Conservation (phyloP, 2,888 invertebrate species). For the Pinctada fucata region DNA sequence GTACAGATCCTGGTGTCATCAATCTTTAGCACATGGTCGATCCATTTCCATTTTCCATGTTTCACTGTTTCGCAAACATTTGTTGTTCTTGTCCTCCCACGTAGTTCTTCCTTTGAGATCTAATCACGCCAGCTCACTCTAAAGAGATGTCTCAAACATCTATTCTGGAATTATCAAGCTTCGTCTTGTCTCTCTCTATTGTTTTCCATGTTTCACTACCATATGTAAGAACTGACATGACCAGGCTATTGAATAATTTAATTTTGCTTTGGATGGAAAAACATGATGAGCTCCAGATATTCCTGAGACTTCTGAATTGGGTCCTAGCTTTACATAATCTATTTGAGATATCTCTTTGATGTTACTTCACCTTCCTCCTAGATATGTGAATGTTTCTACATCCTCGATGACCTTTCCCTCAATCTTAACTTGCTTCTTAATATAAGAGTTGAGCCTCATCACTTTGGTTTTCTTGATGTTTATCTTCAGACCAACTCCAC, state of each 20-base stretch:
- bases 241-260: not conserved
- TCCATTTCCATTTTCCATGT: not conserved
- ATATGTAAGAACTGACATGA: too few species aligned
- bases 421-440: not conserved
- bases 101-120: slow-evolving; percentile 9
- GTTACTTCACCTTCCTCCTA: not conserved
- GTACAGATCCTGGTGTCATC: too few species aligned
- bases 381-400: slow-evolving; percentile 14
- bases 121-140: not conserved
- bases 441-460: too few species aligned
- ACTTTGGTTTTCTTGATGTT: too few species aligned
- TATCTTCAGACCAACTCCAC: too few species aligned
- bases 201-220: not conserved
- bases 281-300: slow-evolving; percentile 13
- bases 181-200: slow-evolving; percentile 19
- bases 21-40: not conserved
- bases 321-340: slow-evolving; percentile 13
- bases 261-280: slow-evolving; percentile 17
- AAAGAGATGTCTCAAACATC: not conserved
- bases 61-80: not conserved
- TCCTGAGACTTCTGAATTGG: slow-evolving; percentile 14
- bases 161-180: slow-evolving; percentile 21
- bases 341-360: slow-evolving; percentile 11
- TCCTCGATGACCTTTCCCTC: slow-evolving; percentile 8
- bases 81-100: not conserved